Conservation (phyloP, 1,140 invertebrate genomes). For the Eumaeus atala region DNA sequence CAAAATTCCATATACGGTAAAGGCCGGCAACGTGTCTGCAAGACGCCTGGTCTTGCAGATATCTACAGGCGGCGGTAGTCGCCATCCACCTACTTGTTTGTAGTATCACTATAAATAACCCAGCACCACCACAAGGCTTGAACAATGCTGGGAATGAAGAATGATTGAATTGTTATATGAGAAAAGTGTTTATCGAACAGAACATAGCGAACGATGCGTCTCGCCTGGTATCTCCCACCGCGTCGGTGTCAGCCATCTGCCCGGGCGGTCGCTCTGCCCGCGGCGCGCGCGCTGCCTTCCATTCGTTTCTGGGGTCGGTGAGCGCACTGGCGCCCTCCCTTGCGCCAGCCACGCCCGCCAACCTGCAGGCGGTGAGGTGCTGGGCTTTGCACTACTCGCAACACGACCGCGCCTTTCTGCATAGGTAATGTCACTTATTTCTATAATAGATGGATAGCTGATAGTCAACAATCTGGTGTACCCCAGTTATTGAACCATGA, state of each 20-base stretch:
- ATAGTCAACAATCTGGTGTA: too few species aligned
- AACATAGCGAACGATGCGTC: constrained; percentile 27
- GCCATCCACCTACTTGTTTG: too few species aligned
- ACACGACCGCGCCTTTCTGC: constrained; percentile 94
- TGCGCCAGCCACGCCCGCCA: constrained; percentile 88
- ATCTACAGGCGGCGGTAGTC: too few species aligned
- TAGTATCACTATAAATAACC: too few species aligned
- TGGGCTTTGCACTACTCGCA: constrained; percentile 93
- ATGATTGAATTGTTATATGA: too few species aligned
- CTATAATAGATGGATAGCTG: too few species aligned
- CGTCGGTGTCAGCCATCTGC: constrained; percentile 46
- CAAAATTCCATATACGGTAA: too few species aligned
- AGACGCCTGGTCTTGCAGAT: too few species aligned
- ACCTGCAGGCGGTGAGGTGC: constrained; percentile 94
- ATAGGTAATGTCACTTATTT: constrained; percentile 74
- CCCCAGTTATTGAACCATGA: too few species aligned
- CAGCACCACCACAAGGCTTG: too few species aligned
- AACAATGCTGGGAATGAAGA: too few species aligned
- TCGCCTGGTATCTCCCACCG: constrained; percentile 26
- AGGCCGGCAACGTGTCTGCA: too few species aligned
- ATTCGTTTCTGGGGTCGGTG: constrained; percentile 91
- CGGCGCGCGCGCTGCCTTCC: constrained; percentile 86
- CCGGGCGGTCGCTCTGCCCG: constrained; percentile 44
- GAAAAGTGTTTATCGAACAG: constrained; percentile 10
- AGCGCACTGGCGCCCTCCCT: constrained; percentile 94